Evolutionary conservation across 2,797 vertebrate species (phyloP), one percentile per base, ranked within the genome.

Genomic region (Arnoldichthys spilopterus): DNA sequence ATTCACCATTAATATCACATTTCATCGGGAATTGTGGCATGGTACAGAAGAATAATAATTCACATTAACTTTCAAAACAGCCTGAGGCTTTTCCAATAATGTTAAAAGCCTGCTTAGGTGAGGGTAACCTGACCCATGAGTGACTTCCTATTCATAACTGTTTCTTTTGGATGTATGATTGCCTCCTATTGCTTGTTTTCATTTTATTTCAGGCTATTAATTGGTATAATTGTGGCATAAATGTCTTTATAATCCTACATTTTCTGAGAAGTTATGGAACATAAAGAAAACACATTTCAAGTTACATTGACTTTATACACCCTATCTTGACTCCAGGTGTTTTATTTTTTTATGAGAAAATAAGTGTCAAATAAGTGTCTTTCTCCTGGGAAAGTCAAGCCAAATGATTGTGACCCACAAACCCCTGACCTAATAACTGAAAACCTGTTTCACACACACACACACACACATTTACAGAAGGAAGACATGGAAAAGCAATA

Each of bases 121-220:
- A 24, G 26, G 59, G 30, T 22, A 40, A 5, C 47, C 58, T 77
- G 68, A 30, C 22, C 66, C n/a, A 15, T 26, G 9, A 37, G 34
- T 72, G 34, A 18, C 70, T 34, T 61, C 6, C 28, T 66, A 43
- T 32, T 4, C 4, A 67, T 59, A 61, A 79, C 30, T 63, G 5
- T 66, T 71, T 58, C 16, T 18, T 59, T 40, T 37, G 26, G 13
- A 28, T 26, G 54, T 37, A 54, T 8, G 9, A 56, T 18, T 49
- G 24, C 22, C 51, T 7, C 8, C 18, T n/a, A n/a, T n/a, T n/a
- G 32, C 4, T 34, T 37, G 20, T 61, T 40, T 74, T 49, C 34
- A 73, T 73, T 43, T 66, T 22, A 59, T 30, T 73, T 40, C 16
- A 56, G 16, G 32, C 8, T 30, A 53, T 75, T 67, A 67, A 76